A percentile compares a stretch with the other conserved stretches of the same genome.
phyloP scores from a whole-genome alignment of 2,797 vertebrate species.

The Alcedo quadribrachys region DNA sequence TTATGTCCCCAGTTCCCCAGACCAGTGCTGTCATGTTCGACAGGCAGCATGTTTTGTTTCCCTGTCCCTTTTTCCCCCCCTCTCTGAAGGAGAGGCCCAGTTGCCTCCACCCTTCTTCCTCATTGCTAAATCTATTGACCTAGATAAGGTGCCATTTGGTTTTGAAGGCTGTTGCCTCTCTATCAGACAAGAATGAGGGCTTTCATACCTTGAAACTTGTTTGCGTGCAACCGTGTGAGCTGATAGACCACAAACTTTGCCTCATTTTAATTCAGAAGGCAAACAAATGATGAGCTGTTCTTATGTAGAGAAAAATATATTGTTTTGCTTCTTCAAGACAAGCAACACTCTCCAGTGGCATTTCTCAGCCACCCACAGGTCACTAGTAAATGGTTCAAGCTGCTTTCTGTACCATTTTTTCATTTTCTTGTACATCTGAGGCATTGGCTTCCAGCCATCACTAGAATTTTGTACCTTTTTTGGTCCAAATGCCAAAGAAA shows the following conservation, averaged over 20 bases:
- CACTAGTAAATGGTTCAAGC: neutral
- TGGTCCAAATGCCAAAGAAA: neutral
- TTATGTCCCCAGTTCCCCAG: neutral
- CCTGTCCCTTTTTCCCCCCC: neutral
- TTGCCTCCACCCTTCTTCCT: conserved; percentile 15
- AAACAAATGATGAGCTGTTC: neutral
- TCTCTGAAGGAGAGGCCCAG: neutral
- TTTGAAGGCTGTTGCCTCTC: conserved; percentile 14
- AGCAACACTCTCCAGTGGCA: neutral
- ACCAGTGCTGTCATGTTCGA: neutral
- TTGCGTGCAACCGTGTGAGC: neutral
- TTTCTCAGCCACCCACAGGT: neutral
- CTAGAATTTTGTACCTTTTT: neutral
- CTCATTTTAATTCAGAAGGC: neutral
- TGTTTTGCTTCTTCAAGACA: neutral
- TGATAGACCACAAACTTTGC: neutral
- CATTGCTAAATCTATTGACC: neutral
- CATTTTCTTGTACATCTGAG: neutral
- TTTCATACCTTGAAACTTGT: neutral
- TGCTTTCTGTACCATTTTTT: neutral
- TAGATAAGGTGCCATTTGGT: conserved; percentile 18
- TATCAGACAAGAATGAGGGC: neutral
- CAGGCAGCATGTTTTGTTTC: neutral
- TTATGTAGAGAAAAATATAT: neutral
- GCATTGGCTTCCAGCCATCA: neutral